These are phyloP conservation scores for Streblospio benedicti DNA, from an alignment of 1,140 invertebrate species.

Conservation along the genomic window DNA sequence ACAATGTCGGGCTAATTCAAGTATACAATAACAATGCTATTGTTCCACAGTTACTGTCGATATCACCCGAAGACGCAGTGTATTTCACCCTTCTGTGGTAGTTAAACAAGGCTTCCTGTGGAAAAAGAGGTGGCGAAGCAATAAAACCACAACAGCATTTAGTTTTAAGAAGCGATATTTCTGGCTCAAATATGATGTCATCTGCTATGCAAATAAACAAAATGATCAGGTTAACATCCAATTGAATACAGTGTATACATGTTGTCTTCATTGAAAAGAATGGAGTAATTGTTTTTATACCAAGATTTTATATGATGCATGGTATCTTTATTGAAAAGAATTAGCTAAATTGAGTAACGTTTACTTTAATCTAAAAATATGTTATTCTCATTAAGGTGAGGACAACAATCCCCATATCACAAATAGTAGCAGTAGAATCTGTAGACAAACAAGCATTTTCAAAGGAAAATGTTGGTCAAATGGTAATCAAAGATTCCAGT, in stretches of 20 bases:
- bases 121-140: constrained; percentile 23
- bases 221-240: background rate
- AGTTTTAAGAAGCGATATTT: constrained; percentile 28
- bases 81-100: background rate
- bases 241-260: background rate
- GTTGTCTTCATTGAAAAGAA: no score
- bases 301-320: no score
- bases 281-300: no score
- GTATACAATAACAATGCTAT: no score
- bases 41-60: background rate
- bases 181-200: constrained; percentile 23
- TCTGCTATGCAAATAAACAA: constrained; percentile 16
- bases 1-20: no score
- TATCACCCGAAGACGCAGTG: background rate
- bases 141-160: constrained; percentile 5
- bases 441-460: constrained; percentile 27
- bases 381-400: no score
- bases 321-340: no score
- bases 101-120: constrained; percentile 23
- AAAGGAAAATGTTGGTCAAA: constrained; percentile 29
- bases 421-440: constrained; percentile 29
- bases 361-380: no score
- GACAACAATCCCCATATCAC: background rate
- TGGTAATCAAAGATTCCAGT: constrained; percentile 20
- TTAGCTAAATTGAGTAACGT: no score